Evolutionary conservation across 1,140 invertebrate genomes (phyloP).

Genomic region (Octopus sinensis): DNA sequence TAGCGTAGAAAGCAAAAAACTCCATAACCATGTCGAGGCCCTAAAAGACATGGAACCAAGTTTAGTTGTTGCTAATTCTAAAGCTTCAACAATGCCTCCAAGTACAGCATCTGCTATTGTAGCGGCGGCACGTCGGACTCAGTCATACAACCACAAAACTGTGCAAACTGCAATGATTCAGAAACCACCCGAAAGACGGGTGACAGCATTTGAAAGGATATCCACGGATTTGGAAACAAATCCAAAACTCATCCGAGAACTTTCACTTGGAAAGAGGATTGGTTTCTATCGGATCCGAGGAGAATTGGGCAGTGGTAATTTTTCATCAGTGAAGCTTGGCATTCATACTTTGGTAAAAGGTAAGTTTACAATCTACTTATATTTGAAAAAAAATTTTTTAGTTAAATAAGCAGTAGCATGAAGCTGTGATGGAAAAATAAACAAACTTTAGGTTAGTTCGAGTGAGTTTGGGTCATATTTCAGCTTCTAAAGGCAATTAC

Average conservation of each 20-base stretch:
- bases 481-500: too few species aligned
- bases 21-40: not conserved
- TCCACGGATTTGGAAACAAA: slow-evolving; percentile 53
- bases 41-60: not conserved
- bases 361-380: slow-evolving; percentile 51
- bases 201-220: slow-evolving; percentile 46
- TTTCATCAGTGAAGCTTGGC: slow-evolving; percentile 84
- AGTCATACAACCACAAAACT: not conserved
- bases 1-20: not conserved
- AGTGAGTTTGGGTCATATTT: too few species aligned
- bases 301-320: slow-evolving; percentile 80
- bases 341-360: slow-evolving; percentile 80
- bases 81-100: not conserved
- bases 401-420: too few species aligned
- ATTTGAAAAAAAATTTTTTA: too few species aligned
- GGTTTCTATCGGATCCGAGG: slow-evolving; percentile 70
- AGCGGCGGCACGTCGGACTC: not conserved
- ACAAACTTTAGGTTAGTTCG: too few species aligned
- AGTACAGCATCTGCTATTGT: not conserved
- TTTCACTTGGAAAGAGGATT: slow-evolving; percentile 66
- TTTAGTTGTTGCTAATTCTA: not conserved
- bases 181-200: slow-evolving; percentile 17
- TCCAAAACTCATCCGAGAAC: slow-evolving; percentile 63
- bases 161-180: not conserved
- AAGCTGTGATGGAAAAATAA: too few species aligned